A percentile compares a stretch with the other conserved stretches of the same genome.
Conservation (phyloP, 2,113 vertebrate genomes). For the Pangasianodon hypophthalmus region DNA sequence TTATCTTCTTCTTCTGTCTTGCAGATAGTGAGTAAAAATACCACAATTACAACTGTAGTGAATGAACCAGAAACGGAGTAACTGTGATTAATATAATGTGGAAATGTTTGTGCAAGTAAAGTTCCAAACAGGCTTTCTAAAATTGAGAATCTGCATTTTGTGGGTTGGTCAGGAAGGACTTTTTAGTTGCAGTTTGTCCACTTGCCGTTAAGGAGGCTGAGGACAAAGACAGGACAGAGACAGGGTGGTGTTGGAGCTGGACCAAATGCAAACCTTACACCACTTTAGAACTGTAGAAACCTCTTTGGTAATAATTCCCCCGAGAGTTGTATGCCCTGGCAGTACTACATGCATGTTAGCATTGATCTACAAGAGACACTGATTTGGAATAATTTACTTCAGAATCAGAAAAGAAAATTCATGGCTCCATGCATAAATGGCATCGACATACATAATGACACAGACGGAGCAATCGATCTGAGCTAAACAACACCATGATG, state of each 20-base stretch:
- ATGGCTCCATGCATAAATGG: background rate
- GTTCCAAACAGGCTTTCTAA: background rate
- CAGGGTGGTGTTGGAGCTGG: background rate
- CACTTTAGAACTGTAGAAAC: background rate
- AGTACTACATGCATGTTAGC: background rate
- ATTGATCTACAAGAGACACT: background rate
- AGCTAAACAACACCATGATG: slow-evolving; percentile 7
- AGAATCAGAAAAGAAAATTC: background rate
- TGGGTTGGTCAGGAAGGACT: background rate
- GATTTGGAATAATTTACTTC: background rate
- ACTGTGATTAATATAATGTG: no score
- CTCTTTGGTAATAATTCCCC: background rate
- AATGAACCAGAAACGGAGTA: background rate
- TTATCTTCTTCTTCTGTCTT: background rate
- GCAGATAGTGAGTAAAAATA: background rate
- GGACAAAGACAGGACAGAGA: background rate
- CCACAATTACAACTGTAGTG: background rate
- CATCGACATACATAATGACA: background rate
- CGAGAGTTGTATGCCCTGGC: no score
- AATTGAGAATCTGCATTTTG: background rate
- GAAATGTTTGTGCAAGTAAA: background rate
- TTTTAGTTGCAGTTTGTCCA: no score
- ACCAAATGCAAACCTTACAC: background rate
- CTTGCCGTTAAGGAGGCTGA: background rate
- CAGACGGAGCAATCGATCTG: background rate